These are phyloP conservation scores for Sebastes variabilis DNA, from an alignment of 2,797 vertebrate species.

Conservation along the genomic window DNA sequence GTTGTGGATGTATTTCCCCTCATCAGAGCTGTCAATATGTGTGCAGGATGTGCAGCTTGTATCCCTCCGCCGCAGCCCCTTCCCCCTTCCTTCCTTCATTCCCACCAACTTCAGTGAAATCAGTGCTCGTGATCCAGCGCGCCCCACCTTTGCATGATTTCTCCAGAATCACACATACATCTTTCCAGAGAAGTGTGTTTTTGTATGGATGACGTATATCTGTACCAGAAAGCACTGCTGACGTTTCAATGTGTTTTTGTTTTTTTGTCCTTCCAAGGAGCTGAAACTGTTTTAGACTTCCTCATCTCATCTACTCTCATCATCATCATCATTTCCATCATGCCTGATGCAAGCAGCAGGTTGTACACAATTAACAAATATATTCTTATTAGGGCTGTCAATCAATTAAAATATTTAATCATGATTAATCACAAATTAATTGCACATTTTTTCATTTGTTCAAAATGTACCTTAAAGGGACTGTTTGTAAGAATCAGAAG, in stretches of 20 bases:
- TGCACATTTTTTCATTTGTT: too few relatives aligned
- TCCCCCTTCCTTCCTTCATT: conserved; percentile 61
- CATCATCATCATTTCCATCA: neutral
- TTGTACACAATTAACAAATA: neutral
- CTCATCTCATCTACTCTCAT: neutral
- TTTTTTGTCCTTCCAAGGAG: neutral
- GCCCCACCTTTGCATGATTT: conserved; percentile 47
- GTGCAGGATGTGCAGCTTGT: conserved; percentile 52
- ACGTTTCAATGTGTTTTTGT: neutral
- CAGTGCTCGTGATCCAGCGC: conserved; percentile 67
- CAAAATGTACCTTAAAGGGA: too few relatives aligned
- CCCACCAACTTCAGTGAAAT: conserved; percentile 69
- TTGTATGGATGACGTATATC: neutral
- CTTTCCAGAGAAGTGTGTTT: neutral
- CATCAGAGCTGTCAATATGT: conserved; percentile 43
- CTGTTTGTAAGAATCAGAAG: too few relatives aligned
- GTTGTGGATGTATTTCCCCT: neutral
- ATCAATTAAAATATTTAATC: too few relatives aligned
- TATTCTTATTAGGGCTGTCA: too few relatives aligned
- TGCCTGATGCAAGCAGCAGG: neutral
- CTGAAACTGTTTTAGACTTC: neutral
- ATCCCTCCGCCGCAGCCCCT: conserved; percentile 75
- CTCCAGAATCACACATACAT: neutral
- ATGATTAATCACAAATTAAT: too few relatives aligned
- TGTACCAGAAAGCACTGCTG: neutral